Base-by-base conservation (phyloP, 1,140 invertebrate species). In the Penaeus vannamei region DNA sequence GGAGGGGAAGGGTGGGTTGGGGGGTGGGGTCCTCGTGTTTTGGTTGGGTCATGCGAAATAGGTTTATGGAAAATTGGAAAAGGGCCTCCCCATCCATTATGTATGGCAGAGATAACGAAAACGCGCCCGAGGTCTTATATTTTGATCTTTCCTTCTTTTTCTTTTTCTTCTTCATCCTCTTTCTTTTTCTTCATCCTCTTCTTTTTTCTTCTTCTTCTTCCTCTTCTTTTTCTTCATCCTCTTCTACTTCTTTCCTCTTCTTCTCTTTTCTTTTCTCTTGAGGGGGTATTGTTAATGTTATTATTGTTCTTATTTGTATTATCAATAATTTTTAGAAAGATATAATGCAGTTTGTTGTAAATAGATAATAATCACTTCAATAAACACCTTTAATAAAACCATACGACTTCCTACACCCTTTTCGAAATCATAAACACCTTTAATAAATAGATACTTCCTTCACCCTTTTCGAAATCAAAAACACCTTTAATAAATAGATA, bases 21-120 rank as follows among this genome's bases (percentile, higher is more conserved):
- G 29, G 29, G 26, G 8, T 29, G 46, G 22, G 80, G 46, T 22
- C 8, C 46, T 60, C 80, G 22, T 42, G 42, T 84, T 84, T 84
- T 59, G 29, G 36, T 84, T 59, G 20, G 46, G 59, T 64, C 81
- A 32, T 64, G 42, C 59, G 64, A 84, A 84, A 84, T 84, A 64
- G 60, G 59, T 53, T 84, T 84, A 29, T 26, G 77, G 77, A 61
- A 66, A 23, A 66, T 60, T 20, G 83, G 72, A 53, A 61, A 29
- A 32, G 46, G 12, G n/a, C n/a, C 5, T 64, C 42, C n/a, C 53
- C 3, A 85, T 77, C 29, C 72, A 59, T 85, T 80, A 29, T 86
- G 61, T 60, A 76, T 79, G 20, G 46, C 22, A 12, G 84, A 26
- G 2, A 59, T 66, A 32, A 32, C 32, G 23, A 64, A 62, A 53